These are phyloP conservation scores for Subacronicta megacephala DNA, from an alignment of 2,888 invertebrate genomes.

Conservation along the genomic window DNA sequence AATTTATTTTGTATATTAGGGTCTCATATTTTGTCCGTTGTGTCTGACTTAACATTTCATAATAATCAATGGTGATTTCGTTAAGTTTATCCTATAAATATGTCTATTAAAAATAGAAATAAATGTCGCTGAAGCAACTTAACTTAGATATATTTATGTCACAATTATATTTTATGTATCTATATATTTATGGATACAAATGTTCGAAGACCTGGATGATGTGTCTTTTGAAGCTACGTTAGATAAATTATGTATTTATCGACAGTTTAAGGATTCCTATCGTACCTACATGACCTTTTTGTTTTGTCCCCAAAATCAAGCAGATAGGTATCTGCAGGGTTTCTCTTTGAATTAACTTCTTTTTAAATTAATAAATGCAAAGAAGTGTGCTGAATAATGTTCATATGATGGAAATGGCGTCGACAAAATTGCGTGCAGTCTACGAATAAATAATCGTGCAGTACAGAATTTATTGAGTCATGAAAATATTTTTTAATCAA, in stretches of 20 bases:
- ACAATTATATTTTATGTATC: constrained; percentile 29
- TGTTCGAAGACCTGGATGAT: constrained; percentile 30
- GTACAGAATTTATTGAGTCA: no score
- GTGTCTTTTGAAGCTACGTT: background rate
- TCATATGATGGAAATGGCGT: no score
- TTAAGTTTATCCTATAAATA: constrained; percentile 6
- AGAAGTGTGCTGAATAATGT: no score
- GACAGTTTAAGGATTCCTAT: constrained; percentile 16
- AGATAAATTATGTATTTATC: constrained; percentile 18
- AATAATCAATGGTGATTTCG: constrained; percentile 11
- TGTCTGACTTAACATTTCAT: constrained; percentile 8
- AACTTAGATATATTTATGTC: constrained; percentile 15
- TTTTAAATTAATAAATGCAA: no score
- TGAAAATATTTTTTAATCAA: no score
- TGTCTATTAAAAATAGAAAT: constrained; percentile 7
- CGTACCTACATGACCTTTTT: no score
- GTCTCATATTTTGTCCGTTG: constrained; percentile 33
- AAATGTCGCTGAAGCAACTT: constrained; percentile 16
- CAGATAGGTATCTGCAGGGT: no score
- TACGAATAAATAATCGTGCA: no score
- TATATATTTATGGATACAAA: constrained; percentile 3
- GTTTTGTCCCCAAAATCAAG: no score
- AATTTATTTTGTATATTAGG: constrained; percentile 35
- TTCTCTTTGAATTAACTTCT: no score
- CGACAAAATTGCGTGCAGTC: no score